Base-by-base conservation (phyloP, 1,140 invertebrate genomes). In the Scaptomyza hsui region DNA sequence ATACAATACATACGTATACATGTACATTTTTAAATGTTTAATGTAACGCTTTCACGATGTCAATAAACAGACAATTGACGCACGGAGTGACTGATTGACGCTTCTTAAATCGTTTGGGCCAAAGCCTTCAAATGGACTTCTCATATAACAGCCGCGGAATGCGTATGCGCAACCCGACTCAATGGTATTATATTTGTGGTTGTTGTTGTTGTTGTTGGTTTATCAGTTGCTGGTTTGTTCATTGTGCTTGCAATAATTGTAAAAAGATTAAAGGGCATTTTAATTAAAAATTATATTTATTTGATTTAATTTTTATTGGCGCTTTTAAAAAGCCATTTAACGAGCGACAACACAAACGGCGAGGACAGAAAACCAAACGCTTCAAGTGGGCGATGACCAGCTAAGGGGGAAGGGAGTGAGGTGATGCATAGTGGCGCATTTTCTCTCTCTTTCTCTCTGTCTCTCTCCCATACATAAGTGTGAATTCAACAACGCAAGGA, bases 251-350 rank as follows among this genome's bases (percentile, higher is more conserved):
- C 62, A 86, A 85, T 85, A 86, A 85, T 86, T 85, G 80, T 88
- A 65, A 86, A 86, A 67, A 82, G 82, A 88, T 88, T 88, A 86
- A 86, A 88, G 82, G 82, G 74, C 72, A 72, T 88, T 86, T 86
- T 86, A 86, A 86, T 86, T 86, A 86, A 86, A 86, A 86, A 86
- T 86, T 88, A 88, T 86, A 88, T 88, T 82, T 86, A 82, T 86
- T 86, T 86, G 82, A 86, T 86, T 86, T 86, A 86, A 86, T 88
- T 86, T 88, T 86, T 88, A 86, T 86, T 86, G 82, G 74, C 75
- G 78, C 77, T 82, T 75, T 85, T 85, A 68, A 88, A 86, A 81
- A 75, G 81, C 82, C 81, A 81, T 86, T 85, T 86, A 85, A 86
- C 81, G 64, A 64, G 57, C 51, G 49, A 41, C 60, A 49, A 45